Base-by-base conservation (phyloP, 2,797 vertebrate genomes). In the Glossophaga mutica region DNA sequence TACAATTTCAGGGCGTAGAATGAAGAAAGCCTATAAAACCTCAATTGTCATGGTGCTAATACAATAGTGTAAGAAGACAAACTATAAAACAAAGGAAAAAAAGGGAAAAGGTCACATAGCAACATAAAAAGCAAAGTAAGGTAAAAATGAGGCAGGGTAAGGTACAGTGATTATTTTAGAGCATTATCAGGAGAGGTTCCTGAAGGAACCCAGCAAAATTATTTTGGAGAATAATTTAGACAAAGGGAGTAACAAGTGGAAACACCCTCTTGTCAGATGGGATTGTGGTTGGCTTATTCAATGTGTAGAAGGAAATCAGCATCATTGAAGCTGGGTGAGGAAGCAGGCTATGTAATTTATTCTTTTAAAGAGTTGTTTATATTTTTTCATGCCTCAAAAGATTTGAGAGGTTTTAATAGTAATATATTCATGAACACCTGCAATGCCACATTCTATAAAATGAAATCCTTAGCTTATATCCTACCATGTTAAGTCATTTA, bases 351-450 rank as follows among this genome's bases (percentile, higher is more conserved):
- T 77, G 73, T 70, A 85, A 52, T 76, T 73, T 93, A 84, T 71
- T 59, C 44, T 29, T 74, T 21, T 88, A 46, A 76, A 94, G 62
- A 85, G 15, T 15, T 44, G 5, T 83, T 92, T 79, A 65, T 29
- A 59, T 67, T 94, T 94, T 89, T 48, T 9, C 42, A 81, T 44
- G 7, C 24, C 46, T 32, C 32, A 46, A 74, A 86, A 79, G 5
- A 77, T 87, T n/a, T 87, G 11, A 90, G 94, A 59, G 34, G 24
- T 87, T 94, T 95, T 89, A 93, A 81, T 15, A 73, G 52, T 67
- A 87, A 71, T 65, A 59, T 22, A 57, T 42, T 91, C 6, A 55
- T 74, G 57, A 92, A 70, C 44, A 88, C 1, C 6, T 88, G 8
- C 9, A 93, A 74, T 22, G 10, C 2, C 22, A 87, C 16, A 79